Evolutionary conservation across 2,888 invertebrate genomes (phyloP).

Genomic region (Drosophila yooni): DNA sequence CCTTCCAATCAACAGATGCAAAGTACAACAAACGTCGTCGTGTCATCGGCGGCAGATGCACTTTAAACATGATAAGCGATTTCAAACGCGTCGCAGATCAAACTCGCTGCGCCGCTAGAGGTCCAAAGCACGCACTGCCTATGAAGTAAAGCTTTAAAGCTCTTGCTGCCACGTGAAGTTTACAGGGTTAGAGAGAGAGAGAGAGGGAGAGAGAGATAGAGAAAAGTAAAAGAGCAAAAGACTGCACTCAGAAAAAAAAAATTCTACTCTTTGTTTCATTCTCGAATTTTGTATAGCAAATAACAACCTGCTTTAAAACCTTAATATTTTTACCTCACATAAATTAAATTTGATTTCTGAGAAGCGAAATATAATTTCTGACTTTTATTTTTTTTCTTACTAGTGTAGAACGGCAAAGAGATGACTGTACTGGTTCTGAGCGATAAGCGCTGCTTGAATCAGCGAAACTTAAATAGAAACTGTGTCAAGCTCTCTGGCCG

Average conservation of each 20-base stretch:
- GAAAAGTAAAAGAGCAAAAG: background rate
- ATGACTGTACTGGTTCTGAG: conserved; percentile 23
- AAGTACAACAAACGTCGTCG: conserved; percentile 51
- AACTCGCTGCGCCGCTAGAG: conserved; percentile 41
- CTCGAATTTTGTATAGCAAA: background rate
- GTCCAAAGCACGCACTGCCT: conserved; percentile 9
- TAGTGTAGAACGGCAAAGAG: background rate
- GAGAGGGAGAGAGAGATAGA: background rate
- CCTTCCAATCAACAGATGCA: conserved; percentile 44
- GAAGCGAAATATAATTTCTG: background rate
- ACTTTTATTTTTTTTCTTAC: background rate
- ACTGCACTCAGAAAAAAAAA: background rate
- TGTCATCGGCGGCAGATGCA: conserved; percentile 32
- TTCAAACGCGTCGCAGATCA: conserved; percentile 42
- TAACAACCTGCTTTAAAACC: background rate
- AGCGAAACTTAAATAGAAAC: conserved; percentile 24
- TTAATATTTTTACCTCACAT: background rate
- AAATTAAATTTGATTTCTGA: background rate
- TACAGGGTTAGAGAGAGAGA: background rate
- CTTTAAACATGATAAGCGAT: conserved; percentile 44
- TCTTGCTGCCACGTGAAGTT: background rate
- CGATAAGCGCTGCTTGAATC: conserved; percentile 42
- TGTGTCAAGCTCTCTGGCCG: conserved; percentile 54
- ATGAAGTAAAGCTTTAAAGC: conserved; percentile 23
- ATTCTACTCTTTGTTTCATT: background rate